These are phyloP conservation scores for Acheta domesticus DNA, from an alignment of 2,888 invertebrate species.

Conservation along the genomic window DNA sequence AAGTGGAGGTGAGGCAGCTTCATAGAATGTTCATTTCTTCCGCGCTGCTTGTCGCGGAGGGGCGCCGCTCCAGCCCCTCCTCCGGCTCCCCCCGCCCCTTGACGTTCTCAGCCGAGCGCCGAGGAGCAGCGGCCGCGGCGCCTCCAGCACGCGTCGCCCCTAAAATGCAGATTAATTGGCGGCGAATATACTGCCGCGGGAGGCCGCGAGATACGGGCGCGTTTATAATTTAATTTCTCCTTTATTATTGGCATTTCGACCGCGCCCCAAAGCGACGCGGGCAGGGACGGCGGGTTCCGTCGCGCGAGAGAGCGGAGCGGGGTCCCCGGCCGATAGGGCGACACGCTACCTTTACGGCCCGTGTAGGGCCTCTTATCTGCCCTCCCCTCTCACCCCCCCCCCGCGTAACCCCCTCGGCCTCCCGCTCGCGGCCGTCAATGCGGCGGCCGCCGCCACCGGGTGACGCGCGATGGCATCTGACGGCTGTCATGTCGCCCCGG, in stretches of 20 bases:
- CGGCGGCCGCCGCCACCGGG: background rate
- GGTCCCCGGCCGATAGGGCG: background rate
- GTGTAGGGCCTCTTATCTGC: slow-evolving; percentile 7
- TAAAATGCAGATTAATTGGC: slow-evolving; percentile 9
- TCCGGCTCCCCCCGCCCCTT: too few relatives aligned
- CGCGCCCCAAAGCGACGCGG: background rate
- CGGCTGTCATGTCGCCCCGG: slow-evolving; percentile 5
- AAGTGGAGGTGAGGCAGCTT: too few relatives aligned
- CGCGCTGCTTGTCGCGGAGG: too few relatives aligned
- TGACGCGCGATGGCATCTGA: background rate
- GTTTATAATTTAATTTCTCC: background rate
- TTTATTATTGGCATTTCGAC: background rate
- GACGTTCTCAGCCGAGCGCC: too few relatives aligned
- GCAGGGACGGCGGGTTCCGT: background rate
- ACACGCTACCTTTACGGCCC: slow-evolving; percentile 18
- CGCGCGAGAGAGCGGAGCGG: background rate
- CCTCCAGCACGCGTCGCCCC: background rate
- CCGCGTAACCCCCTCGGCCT: background rate
- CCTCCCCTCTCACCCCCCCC: background rate
- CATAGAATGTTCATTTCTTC: too few relatives aligned
- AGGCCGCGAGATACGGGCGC: background rate
- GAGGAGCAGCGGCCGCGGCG: too few relatives aligned
- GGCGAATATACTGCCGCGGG: background rate
- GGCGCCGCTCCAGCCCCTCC: too few relatives aligned
- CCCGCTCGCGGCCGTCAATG: background rate